Conservation (phyloP, 1,140 invertebrate genomes). For the Notospermus geniculatus region DNA sequence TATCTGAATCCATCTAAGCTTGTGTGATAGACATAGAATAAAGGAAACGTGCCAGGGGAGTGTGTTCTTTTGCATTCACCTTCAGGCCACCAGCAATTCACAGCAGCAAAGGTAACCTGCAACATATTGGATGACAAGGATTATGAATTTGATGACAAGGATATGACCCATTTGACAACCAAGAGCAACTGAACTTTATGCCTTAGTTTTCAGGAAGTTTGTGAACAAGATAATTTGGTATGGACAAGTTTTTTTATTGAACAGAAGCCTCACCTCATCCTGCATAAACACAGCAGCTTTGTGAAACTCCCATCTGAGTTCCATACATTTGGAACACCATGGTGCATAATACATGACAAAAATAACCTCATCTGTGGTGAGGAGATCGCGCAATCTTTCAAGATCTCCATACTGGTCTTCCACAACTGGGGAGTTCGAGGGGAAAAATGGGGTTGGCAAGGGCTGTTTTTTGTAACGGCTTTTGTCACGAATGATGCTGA, state of each 20-base stretch:
- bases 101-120: constrained; percentile 76
- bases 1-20: constrained; percentile 66
- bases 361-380: constrained; percentile 35
- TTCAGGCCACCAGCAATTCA: constrained; percentile 84
- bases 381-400: constrained; percentile 29
- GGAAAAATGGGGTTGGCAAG: constrained; percentile 37
- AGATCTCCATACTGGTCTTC: constrained; percentile 41
- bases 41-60: constrained; percentile 75
- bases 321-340: constrained; percentile 80
- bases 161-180: too few species aligned
- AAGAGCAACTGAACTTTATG: too few species aligned
- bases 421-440: constrained; percentile 29
- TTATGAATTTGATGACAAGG: too few species aligned
- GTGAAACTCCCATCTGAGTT: constrained; percentile 70
- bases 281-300: constrained; percentile 69
- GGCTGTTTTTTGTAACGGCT: background rate
- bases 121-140: too few species aligned
- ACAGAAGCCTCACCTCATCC: constrained; percentile 66
- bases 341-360: constrained; percentile 88
- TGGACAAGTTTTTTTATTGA: too few species aligned
- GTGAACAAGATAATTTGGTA: too few species aligned
- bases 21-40: constrained; percentile 62
- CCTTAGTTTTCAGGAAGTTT: too few species aligned
- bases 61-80: constrained; percentile 73
- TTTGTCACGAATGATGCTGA: too few species aligned